phyloP scores from a whole-genome alignment of 2,888 invertebrate species.

The Agapostemon virescens region DNA sequence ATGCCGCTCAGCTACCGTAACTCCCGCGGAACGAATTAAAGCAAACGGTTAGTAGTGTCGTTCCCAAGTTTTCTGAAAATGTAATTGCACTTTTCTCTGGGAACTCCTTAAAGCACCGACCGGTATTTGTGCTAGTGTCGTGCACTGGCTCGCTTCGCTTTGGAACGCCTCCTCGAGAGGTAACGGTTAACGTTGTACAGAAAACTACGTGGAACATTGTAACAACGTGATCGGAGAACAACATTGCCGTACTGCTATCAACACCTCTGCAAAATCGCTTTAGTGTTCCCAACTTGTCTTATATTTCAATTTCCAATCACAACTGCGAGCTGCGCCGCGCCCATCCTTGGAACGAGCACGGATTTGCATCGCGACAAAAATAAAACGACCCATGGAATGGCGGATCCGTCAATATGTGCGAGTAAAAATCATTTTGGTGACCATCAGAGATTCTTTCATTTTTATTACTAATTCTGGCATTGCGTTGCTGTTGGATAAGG shows the following conservation, averaged over 20 bases:
- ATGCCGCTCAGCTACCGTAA: neutral
- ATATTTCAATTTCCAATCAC: conserved; percentile 27
- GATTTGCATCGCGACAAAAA: neutral
- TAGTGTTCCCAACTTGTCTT: conserved; percentile 12
- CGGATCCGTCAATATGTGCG: no score
- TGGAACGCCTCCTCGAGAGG: conserved; percentile 1
- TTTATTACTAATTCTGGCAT: no score
- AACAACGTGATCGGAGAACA: neutral
- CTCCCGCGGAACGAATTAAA: conserved; percentile 29
- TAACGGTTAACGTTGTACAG: conserved; percentile 5
- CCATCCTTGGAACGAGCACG: neutral
- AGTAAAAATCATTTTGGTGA: no score
- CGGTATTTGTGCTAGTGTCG: neutral
- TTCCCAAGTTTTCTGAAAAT: conserved; percentile 39
- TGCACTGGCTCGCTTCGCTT: neutral
- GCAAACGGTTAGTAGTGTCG: conserved; percentile 36
- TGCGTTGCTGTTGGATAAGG: no score
- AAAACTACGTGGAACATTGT: neutral
- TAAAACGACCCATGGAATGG: no score
- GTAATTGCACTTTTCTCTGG: conserved; percentile 17
- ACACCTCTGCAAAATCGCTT: conserved; percentile 20
- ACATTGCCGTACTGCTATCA: conserved; percentile 21
- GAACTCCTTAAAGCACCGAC: conserved; percentile 1
- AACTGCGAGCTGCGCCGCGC: neutral
- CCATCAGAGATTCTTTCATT: no score